These are phyloP conservation scores for Ephestia elutella DNA, from an alignment of 1,140 invertebrate genomes.

Conservation along the genomic window DNA sequence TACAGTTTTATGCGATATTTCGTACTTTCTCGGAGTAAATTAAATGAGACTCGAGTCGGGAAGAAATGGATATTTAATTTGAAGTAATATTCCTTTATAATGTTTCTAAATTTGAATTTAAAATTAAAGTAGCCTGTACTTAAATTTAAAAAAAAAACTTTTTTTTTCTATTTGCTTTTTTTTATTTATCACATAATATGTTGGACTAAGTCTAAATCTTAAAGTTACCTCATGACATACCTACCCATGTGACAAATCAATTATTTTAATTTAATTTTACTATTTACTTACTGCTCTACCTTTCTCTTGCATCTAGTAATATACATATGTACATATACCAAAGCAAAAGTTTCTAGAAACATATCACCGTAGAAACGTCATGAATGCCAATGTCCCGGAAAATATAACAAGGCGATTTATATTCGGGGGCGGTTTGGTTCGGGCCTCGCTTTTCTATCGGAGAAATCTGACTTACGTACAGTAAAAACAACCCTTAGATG, in stretches of 20 bases:
- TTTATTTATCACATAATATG: background rate
- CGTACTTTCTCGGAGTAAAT: background rate
- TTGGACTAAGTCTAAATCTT: too few species aligned
- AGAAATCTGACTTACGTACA: conserved; percentile 45
- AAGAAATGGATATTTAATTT: conserved; percentile 2
- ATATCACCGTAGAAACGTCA: conserved; percentile 43
- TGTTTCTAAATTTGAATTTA: conserved; percentile 2
- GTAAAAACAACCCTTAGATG: background rate
- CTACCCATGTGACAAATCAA: too few species aligned
- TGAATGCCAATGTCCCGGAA: conserved; percentile 71
- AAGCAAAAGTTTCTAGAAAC: conserved; percentile 10
- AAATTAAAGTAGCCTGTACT: background rate
- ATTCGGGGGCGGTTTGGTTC: conserved; percentile 52
- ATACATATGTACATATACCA: too few species aligned
- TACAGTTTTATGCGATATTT: conserved; percentile 9
- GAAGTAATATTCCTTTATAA: background rate
- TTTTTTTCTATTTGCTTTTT: background rate
- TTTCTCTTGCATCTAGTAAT: too few species aligned
- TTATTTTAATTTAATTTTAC: too few species aligned
- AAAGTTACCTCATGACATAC: too few species aligned
- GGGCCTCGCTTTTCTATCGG: conserved; percentile 59
- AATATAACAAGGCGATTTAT: conserved; percentile 73
- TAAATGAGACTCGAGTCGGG: background rate
- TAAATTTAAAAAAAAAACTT: too few species aligned
- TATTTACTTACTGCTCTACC: too few species aligned